phyloP scores from a whole-genome alignment of 2,797 vertebrate species.

The Choloepus didactylus region DNA sequence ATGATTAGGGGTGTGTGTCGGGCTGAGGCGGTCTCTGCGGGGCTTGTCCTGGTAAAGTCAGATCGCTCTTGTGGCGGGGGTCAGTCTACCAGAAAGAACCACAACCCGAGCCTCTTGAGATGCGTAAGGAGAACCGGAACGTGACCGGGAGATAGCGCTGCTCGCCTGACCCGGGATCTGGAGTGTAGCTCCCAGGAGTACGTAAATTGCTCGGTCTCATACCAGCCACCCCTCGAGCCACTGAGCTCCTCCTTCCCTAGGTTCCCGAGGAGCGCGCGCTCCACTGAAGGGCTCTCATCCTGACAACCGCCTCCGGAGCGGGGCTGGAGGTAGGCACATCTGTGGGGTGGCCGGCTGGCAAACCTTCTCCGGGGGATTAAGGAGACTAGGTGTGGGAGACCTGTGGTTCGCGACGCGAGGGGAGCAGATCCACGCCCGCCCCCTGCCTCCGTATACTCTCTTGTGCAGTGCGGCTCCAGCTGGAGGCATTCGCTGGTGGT shows the following conservation, averaged over 20 bases:
- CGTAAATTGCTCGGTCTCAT: background rate
- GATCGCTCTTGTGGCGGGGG: background rate
- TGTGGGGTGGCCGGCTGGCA: background rate
- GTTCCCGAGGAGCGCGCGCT: background rate
- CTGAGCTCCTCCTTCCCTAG: background rate
- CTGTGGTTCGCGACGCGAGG: rapidly evolving
- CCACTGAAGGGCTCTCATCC: rapidly evolving
- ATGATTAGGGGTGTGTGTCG: background rate
- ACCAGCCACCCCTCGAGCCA: background rate
- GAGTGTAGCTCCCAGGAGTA: background rate
- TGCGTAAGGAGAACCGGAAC: background rate
- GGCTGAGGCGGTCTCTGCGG: background rate
- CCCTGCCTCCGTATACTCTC: background rate
- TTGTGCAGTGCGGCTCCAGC: background rate
- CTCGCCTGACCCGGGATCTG: rapidly evolving
- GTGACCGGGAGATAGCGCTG: background rate
- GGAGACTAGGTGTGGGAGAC: background rate
- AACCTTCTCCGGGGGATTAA: background rate
- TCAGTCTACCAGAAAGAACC: background rate
- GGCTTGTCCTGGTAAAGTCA: background rate
- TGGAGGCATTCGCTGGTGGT: rapidly evolving
- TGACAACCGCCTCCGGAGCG: background rate
- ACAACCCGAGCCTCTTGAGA: background rate
- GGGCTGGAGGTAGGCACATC: background rate
- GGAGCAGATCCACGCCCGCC: rapidly evolving